These are phyloP conservation scores for Diplosoma virens DNA, from an alignment of 23 tunicate species.

Conservation along the genomic window DNA sequence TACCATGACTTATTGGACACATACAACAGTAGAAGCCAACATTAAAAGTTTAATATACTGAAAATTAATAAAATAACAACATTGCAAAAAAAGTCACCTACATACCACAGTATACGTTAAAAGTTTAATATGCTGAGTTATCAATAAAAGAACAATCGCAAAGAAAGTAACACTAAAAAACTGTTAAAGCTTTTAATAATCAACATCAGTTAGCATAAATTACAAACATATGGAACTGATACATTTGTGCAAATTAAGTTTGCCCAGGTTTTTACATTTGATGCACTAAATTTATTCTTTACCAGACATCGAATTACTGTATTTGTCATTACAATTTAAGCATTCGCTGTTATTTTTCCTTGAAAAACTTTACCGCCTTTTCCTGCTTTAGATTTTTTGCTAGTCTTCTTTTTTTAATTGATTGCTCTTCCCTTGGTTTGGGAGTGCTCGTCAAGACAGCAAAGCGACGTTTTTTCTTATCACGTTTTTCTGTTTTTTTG, in stretches of 20 bases:
- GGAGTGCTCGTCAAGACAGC: background rate
- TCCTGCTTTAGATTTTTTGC: background rate
- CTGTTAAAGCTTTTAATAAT: no score
- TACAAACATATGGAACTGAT: background rate
- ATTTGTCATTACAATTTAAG: background rate
- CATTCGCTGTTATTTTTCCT: background rate
- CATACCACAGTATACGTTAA: no score
- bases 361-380: background rate
- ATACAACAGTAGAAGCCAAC: no score
- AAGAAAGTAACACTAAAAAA: background rate
- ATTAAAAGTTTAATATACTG: no score
- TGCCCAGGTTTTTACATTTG: background rate
- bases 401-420: background rate
- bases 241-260: background rate
- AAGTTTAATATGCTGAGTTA: no score
- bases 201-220: no score
- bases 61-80: no score
- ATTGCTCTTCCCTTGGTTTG: background rate
- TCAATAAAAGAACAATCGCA: no score
- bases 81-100: no score
- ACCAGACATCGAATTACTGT: background rate
- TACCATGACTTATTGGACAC: background rate
- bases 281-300: background rate
- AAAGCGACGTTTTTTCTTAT: background rate
- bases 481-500: background rate